Percentiles rank a stretch among this genome's conserved stretches.
Evolutionary conservation across 2,113 vertebrate species (phyloP).

Genomic region (Hiodon alosoides): DNA sequence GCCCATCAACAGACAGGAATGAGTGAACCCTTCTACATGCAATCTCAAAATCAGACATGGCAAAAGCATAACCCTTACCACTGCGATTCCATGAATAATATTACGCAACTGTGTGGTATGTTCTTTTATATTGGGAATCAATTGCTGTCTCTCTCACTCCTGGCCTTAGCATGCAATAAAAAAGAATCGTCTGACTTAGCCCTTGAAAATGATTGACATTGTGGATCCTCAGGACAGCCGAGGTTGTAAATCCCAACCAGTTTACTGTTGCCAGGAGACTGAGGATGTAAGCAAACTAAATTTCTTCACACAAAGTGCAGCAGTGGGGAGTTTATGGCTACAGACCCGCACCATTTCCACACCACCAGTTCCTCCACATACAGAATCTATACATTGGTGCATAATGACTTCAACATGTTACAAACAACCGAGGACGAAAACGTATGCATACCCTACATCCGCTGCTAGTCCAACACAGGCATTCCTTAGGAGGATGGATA

Average conservation of each 20-base stretch:
- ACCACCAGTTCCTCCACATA: neutral
- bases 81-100: neutral
- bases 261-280: constrained; percentile 9
- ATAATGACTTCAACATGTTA: too few relatives aligned
- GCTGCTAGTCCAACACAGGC: too few relatives aligned
- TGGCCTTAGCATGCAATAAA: too few relatives aligned
- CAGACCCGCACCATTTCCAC: neutral
- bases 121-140: too few relatives aligned
- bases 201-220: neutral
- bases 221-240: neutral
- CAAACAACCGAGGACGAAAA: too few relatives aligned
- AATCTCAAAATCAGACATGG: too few relatives aligned
- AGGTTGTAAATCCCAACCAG: neutral
- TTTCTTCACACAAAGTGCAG: constrained; percentile 6
- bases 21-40: too few relatives aligned
- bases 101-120: neutral
- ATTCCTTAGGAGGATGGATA: too few relatives aligned
- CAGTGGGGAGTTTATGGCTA: neutral
- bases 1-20: neutral
- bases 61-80: too few relatives aligned
- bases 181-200: too few relatives aligned
- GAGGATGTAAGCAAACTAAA: neutral
- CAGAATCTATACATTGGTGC: constrained; percentile 2
- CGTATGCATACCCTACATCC: too few relatives aligned
- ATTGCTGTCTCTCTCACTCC: too few relatives aligned